These are phyloP conservation scores for Dasysyrphus tricinctus DNA, from an alignment of 2,888 invertebrate species.

Conservation along the genomic window DNA sequence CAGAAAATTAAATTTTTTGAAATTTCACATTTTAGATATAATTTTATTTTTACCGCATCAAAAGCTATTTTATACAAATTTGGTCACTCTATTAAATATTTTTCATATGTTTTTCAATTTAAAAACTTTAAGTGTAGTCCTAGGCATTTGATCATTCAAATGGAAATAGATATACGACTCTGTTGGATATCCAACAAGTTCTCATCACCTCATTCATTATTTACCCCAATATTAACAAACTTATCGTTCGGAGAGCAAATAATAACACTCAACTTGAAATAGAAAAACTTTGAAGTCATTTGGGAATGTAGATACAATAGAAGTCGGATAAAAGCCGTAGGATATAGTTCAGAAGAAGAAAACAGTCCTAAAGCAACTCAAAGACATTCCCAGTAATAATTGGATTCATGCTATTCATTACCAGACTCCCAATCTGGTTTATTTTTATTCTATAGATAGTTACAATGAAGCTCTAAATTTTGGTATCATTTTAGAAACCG, in stretches of 20 bases:
- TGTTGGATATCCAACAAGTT: not conserved
- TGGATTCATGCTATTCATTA: constrained; percentile 41
- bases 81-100: not conserved
- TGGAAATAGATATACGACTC: not conserved
- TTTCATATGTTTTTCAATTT: not conserved
- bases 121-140: not conserved
- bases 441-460: constrained; percentile 48
- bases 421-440: constrained; percentile 39
- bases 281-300: constrained; percentile 33
- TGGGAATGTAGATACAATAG: constrained; percentile 8
- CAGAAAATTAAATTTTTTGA: too few species aligned
- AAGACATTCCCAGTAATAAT: too few species aligned
- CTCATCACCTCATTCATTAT: not conserved
- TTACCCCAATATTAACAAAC: constrained; percentile 21
- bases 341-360: not conserved
- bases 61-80: not conserved
- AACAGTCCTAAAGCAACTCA: not conserved
- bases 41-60: not conserved
- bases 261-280: constrained; percentile 2
- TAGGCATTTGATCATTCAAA: not conserved
- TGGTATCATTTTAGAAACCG: not conserved
- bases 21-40: too few species aligned
- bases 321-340: not conserved
- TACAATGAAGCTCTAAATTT: not conserved
- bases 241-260: constrained; percentile 28